Evolutionary conservation across 2,797 vertebrate species (phyloP).

Genomic region (Diplodus sargus): DNA sequence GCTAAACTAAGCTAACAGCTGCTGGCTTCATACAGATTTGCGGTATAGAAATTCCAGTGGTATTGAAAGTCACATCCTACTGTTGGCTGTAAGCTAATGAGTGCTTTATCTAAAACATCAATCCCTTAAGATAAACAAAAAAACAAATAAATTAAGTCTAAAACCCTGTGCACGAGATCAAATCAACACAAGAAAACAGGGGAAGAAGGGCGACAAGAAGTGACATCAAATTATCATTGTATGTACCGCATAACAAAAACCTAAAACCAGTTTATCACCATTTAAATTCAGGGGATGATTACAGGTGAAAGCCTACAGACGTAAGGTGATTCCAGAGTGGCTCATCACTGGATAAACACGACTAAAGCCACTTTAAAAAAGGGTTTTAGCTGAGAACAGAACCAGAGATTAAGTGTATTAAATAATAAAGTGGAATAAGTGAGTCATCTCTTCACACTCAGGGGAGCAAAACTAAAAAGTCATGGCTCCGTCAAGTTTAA

Average conservation of each 20-base stretch:
- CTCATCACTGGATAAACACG: constrained; percentile 16
- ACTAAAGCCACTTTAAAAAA: constrained; percentile 9
- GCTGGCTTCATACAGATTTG: background rate
- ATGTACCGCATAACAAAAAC: background rate
- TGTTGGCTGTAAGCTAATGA: background rate
- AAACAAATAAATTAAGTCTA: too few relatives aligned
- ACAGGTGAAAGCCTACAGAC: background rate
- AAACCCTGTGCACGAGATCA: background rate
- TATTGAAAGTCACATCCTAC: background rate
- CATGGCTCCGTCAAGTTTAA: constrained; percentile 40
- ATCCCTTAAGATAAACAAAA: too few relatives aligned
- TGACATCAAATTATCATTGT: background rate
- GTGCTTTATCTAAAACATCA: too few relatives aligned
- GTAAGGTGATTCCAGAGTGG: background rate
- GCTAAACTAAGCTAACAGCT: background rate
- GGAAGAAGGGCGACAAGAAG: background rate
- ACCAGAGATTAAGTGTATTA: constrained; percentile 25
- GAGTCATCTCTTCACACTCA: constrained; percentile 21
- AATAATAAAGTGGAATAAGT: constrained; percentile 30
- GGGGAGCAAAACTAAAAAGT: constrained; percentile 16
- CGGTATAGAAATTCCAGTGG: background rate
- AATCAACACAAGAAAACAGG: background rate
- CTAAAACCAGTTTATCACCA: background rate
- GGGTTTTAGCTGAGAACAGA: constrained; percentile 12
- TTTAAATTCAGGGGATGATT: background rate